Evolutionary conservation across 2,888 invertebrate genomes (phyloP).

Genomic region (Tineola bisselliella): DNA sequence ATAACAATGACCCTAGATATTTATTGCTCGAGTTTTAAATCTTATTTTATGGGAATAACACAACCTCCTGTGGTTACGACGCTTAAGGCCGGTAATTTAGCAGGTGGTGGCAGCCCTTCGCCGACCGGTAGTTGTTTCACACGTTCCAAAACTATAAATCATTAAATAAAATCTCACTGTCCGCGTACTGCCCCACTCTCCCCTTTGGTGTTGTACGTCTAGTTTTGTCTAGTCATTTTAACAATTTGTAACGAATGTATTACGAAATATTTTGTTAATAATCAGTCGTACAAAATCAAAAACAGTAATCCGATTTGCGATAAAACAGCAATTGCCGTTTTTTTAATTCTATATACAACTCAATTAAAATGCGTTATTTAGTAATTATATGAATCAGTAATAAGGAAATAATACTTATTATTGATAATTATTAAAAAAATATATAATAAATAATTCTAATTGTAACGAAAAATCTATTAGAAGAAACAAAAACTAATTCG

Average conservation of each 20-base stretch:
- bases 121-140: conserved; percentile 4
- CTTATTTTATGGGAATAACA: conserved; percentile 61
- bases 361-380: no score
- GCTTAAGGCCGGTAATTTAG: conserved; percentile 13
- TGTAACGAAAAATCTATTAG: no score
- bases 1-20: conserved; percentile 17
- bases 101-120: conserved; percentile 15
- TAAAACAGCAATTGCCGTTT: no score
- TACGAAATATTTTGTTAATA: no score
- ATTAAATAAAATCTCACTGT: not conserved
- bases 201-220: not conserved
- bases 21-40: conserved; percentile 38
- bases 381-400: no score
- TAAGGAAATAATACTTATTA: no score
- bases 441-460: no score
- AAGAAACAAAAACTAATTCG: no score
- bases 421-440: no score
- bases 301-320: no score
- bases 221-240: conserved; percentile 11
- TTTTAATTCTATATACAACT: no score
- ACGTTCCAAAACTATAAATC: conserved; percentile 10
- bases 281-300: no score
- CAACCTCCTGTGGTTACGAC: conserved; percentile 12
- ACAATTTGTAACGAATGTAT: not conserved
- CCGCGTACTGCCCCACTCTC: not conserved